Evolutionary conservation across 2,888 invertebrate species (phyloP).

Genomic region (Trilocha varians): DNA sequence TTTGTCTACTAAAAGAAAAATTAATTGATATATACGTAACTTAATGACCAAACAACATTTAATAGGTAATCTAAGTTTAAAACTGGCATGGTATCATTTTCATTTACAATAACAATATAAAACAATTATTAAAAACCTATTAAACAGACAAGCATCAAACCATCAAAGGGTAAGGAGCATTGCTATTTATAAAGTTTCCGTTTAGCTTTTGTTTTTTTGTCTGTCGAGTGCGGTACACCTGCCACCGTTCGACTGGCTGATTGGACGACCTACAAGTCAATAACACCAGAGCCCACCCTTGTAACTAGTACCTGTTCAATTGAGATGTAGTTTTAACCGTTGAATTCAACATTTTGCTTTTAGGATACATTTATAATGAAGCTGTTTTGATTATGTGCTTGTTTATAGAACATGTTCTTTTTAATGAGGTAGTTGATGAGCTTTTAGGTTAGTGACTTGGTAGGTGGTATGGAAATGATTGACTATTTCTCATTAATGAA

Average conservation of each 20-base stretch:
- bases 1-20: too few species aligned
- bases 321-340: slow-evolving; percentile 15
- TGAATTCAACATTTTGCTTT: too few species aligned
- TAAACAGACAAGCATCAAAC: not conserved
- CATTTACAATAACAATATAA: not conserved
- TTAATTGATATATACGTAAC: not conserved
- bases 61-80: not conserved
- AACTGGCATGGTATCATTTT: not conserved
- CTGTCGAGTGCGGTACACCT: slow-evolving; percentile 49
- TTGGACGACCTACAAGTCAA: slow-evolving; percentile 57
- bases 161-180: slow-evolving; percentile 56
- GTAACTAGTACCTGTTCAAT: slow-evolving; percentile 35
- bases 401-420: too few species aligned
- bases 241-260: slow-evolving; percentile 34
- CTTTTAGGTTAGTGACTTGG: too few species aligned
- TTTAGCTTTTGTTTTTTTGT: slow-evolving; percentile 33
- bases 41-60: not conserved
- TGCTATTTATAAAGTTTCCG: slow-evolving; percentile 62
- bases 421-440: too few species aligned
- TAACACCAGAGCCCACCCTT: slow-evolving; percentile 58
- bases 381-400: too few species aligned
- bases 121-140: not conserved
- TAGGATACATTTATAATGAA: too few species aligned
- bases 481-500: too few species aligned
- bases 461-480: too few species aligned